Conservation (phyloP, 2,797 vertebrate genomes). For the Sardinella longiceps region DNA sequence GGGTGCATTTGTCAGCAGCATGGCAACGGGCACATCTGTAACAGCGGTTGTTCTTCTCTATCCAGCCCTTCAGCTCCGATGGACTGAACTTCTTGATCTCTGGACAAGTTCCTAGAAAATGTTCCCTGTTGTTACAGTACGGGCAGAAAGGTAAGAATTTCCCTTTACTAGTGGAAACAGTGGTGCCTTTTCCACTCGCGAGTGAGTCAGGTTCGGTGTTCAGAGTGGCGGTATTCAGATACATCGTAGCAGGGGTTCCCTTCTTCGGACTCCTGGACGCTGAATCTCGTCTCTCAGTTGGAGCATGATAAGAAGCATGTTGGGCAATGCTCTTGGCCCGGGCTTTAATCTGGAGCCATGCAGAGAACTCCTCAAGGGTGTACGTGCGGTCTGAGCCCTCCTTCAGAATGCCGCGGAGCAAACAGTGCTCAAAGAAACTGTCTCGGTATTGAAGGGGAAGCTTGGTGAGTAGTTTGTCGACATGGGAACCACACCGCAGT, state of each 20-base stretch:
- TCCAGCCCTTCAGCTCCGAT: neutral
- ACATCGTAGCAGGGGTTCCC: neutral
- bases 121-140: slow-evolving; percentile 22
- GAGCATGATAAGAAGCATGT: neutral
- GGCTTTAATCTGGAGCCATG: slow-evolving; percentile 23
- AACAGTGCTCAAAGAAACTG: neutral
- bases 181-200: neutral
- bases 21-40: too few species aligned
- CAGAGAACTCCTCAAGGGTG: slow-evolving; percentile 21
- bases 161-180: too few species aligned
- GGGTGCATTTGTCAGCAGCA: too few species aligned
- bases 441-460: neutral
- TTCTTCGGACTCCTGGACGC: neutral
- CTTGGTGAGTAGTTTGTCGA: neutral
- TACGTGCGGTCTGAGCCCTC: slow-evolving; percentile 27
- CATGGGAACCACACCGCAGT: neutral
- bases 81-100: slow-evolving; percentile 28
- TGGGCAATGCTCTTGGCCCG: slow-evolving; percentile 14
- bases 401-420: neutral
- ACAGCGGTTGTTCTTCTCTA: too few species aligned
- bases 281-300: neutral
- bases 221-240: too few species aligned
- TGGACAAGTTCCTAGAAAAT: slow-evolving; percentile 26
- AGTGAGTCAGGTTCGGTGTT: too few species aligned
- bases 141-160: slow-evolving; percentile 23